These are phyloP conservation scores for Bostrychus sinensis DNA, from an alignment of 2,113 vertebrate genomes.

Conservation along the genomic window DNA sequence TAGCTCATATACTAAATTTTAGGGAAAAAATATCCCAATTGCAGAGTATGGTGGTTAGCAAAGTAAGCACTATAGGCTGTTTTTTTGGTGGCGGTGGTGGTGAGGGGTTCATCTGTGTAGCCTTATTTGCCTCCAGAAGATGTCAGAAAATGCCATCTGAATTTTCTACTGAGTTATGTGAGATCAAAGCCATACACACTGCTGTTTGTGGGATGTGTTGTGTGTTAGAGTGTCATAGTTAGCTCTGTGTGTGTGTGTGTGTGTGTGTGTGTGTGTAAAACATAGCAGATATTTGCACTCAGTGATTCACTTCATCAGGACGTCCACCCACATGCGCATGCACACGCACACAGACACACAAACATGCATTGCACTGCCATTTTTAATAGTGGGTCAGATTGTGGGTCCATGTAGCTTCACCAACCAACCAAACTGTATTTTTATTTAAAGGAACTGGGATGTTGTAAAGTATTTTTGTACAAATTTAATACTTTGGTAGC, in stretches of 20 bases:
- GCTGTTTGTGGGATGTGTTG: slow-evolving; percentile 44
- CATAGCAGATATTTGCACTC: slow-evolving; percentile 69
- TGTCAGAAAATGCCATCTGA: neutral
- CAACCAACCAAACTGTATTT: slow-evolving; percentile 90
- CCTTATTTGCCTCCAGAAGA: neutral
- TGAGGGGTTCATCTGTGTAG: neutral
- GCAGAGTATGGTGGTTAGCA: neutral
- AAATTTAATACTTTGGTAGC: slow-evolving; percentile 99
- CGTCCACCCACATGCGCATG: slow-evolving; percentile 17
- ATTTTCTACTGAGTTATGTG: slow-evolving; percentile 25
- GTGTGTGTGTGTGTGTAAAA: slow-evolving; percentile 42
- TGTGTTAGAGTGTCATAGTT: slow-evolving; percentile 28
- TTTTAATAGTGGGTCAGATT: slow-evolving; percentile 79
- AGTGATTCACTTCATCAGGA: slow-evolving; percentile 60
- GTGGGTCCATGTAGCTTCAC: slow-evolving; percentile 82
- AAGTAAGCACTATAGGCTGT: neutral
- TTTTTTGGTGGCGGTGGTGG: too few relatives aligned
- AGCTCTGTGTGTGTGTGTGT: slow-evolving; percentile 26
- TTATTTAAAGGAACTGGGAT: slow-evolving; percentile 98
- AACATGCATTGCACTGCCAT: slow-evolving; percentile 87
- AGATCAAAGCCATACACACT: slow-evolving; percentile 70
- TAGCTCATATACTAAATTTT: neutral
- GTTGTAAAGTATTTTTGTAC: slow-evolving; percentile 99
- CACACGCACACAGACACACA: slow-evolving; percentile 21
- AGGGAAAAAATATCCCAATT: neutral